Evolutionary conservation across 2,888 invertebrate species (phyloP).

Genomic region (Athalia circularis): DNA sequence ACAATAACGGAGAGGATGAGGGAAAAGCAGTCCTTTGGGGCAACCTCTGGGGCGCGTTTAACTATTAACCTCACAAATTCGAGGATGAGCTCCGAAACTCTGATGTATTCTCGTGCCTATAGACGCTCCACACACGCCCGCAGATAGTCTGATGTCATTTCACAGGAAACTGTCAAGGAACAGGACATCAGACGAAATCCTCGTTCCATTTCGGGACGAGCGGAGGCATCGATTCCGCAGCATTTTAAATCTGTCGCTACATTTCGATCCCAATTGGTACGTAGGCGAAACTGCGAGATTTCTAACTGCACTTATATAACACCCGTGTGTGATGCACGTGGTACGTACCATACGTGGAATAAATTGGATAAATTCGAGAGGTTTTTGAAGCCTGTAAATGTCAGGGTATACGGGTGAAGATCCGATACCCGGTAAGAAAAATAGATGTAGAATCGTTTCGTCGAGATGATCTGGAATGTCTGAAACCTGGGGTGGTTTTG

Average conservation of each 20-base stretch:
- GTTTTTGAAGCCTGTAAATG: neutral
- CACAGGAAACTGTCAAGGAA: no score
- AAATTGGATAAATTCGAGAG: slow-evolving; percentile 6
- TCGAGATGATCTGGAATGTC: slow-evolving; percentile 6
- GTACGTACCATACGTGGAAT: neutral
- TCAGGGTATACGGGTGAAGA: neutral
- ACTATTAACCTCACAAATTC: slow-evolving; percentile 61
- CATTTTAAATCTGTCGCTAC: no score
- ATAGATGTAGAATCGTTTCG: slow-evolving; percentile 26
- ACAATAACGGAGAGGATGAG: slow-evolving; percentile 33
- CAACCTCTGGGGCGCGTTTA: slow-evolving; percentile 62
- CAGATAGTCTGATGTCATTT: neutral
- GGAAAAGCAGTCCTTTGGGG: slow-evolving; percentile 46
- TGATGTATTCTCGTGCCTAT: neutral
- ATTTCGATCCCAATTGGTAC: no score
- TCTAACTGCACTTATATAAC: no score
- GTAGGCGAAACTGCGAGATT: no score
- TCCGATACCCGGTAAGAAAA: neutral
- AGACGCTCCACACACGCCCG: neutral
- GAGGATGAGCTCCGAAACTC: slow-evolving; percentile 3
- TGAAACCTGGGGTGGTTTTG: neutral
- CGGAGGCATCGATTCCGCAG: no score
- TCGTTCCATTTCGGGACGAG: no score
- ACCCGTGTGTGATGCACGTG: no score
- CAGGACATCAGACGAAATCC: no score